Evolutionary conservation across 2,113 vertebrate genomes (phyloP).

Genomic region (Xyrauchen texanus): DNA sequence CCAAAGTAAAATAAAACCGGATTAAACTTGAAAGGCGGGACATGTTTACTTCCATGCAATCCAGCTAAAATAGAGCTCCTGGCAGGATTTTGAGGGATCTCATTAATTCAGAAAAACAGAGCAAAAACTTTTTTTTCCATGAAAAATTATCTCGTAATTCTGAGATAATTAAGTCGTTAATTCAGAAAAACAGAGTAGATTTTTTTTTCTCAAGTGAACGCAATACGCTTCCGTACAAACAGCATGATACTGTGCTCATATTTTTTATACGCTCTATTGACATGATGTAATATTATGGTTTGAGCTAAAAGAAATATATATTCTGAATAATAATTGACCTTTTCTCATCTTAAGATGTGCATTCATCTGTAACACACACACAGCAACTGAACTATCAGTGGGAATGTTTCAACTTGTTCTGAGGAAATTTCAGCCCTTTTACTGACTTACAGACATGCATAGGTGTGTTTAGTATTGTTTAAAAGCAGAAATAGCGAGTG

Average conservation of each 20-base stretch:
- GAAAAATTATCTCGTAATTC: no score
- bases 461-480: background rate
- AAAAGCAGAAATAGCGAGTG: background rate
- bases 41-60: no score
- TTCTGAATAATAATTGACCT: background rate
- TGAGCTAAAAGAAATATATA: background rate
- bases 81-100: no score
- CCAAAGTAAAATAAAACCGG: no score
- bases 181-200: no score
- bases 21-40: no score
- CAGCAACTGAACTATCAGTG: background rate
- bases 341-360: background rate
- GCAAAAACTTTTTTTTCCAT: no score
- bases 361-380: background rate
- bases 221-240: no score
- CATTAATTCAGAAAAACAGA: no score
- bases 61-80: no score
- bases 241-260: background rate
- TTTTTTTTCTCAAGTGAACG: no score
- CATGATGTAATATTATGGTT: background rate
- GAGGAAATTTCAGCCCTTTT: background rate
- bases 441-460: background rate
- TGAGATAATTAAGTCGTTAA: no score
- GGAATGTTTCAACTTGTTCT: background rate
- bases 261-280: background rate